Conservation (phyloP, 2,797 vertebrate genomes). For the Astyanax mexicanus region DNA sequence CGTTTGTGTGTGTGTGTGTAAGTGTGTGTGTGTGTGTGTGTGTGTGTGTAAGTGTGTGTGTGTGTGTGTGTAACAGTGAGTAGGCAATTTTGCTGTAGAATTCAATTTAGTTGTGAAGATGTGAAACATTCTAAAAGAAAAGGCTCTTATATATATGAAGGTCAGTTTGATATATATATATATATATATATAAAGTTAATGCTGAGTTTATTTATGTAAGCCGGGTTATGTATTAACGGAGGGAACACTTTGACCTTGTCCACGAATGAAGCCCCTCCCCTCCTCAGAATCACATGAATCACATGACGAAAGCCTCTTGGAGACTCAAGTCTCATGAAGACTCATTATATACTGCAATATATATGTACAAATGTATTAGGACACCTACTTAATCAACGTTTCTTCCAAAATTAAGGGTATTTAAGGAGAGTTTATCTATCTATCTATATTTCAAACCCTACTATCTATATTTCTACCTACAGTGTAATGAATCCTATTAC, state of each 20-base stretch:
- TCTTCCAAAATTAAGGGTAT: too few species aligned
- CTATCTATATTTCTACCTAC: too few species aligned
- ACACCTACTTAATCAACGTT: too few species aligned
- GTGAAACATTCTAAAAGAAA: slow-evolving; percentile 3
- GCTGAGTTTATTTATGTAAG: slow-evolving; percentile 3
- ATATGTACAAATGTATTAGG: too few species aligned
- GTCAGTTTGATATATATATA: slow-evolving; percentile 5
- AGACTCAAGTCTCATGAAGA: slow-evolving; percentile 6
- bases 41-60: slow-evolving; percentile 4
- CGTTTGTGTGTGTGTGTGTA: slow-evolving; percentile 13
- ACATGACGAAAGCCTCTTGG: slow-evolving; percentile 1
- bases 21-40: background rate
- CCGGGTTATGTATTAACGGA: slow-evolving; percentile 16
- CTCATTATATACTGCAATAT: slow-evolving; percentile 16
- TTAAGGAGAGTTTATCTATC: too few species aligned
- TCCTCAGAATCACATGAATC: slow-evolving; percentile 2
- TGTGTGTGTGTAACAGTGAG: background rate
- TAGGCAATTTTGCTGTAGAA: slow-evolving; percentile 21
- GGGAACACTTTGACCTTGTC: slow-evolving; percentile 35
- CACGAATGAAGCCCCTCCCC: background rate
- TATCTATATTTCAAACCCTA: too few species aligned
- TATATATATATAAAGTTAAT: background rate
- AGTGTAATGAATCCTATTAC: too few species aligned
- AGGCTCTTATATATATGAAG: background rate
- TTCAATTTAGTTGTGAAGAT: background rate